Conservation (phyloP, 2,797 vertebrate species). For the Orestias chungarensis region DNA sequence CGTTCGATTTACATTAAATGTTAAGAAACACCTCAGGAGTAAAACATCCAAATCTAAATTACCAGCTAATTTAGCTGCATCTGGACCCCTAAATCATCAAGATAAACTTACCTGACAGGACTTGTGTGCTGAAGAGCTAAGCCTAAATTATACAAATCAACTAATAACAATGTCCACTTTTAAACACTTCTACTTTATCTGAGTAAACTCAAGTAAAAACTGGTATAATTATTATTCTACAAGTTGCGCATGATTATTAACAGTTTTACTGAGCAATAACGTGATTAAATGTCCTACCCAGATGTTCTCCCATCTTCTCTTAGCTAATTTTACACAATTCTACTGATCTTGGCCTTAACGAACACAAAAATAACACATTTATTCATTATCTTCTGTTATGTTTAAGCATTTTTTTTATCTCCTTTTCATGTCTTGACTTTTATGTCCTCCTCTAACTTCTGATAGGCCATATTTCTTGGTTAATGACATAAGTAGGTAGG, state of each 20-base stretch:
- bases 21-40: not conserved
- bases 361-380: slow-evolving; percentile 20
- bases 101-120: not conserved
- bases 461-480: slow-evolving; percentile 5
- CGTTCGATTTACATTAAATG: not conserved
- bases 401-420: not conserved
- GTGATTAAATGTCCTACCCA: not conserved
- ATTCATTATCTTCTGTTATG: slow-evolving; percentile 29
- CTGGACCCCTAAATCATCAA: slow-evolving; percentile 8
- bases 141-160: slow-evolving; percentile 1
- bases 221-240: slow-evolving; percentile 1
- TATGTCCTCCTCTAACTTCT: slow-evolving; percentile 9
- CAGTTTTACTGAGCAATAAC: not conserved
- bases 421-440: slow-evolving; percentile 4
- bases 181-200: not conserved
- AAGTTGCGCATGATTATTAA: slow-evolving; percentile 1
- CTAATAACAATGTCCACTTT: not conserved
- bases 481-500: slow-evolving; percentile 18
- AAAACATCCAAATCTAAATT: not conserved
- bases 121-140: not conserved
- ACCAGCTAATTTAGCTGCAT: not conserved
- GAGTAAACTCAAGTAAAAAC: slow-evolving; percentile 1
- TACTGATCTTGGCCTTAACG: slow-evolving; percentile 8
- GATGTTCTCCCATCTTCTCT: slow-evolving; percentile 2
- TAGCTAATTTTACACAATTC: not conserved